These are phyloP conservation scores for Oryzias celebensis DNA, from an alignment of 2,113 vertebrate genomes.

Conservation along the genomic window DNA sequence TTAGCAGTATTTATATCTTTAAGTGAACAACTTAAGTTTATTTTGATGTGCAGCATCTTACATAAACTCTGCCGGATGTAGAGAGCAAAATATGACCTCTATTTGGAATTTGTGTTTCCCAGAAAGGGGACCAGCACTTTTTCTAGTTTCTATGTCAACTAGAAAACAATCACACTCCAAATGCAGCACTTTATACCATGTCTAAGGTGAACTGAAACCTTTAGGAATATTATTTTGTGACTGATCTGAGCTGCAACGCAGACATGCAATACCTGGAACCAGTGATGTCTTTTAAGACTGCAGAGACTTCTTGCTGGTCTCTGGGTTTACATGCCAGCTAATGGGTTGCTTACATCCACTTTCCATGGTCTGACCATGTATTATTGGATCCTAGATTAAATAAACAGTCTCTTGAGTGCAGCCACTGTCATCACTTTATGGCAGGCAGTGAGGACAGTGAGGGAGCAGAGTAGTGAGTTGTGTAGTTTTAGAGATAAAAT, in stretches of 20 bases:
- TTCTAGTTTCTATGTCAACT: too few relatives aligned
- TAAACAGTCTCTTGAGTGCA: conserved; percentile 35
- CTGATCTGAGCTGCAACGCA: conserved; percentile 28
- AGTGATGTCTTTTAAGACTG: conserved; percentile 19
- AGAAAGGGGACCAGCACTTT: too few relatives aligned
- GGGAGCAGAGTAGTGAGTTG: conserved; percentile 6
- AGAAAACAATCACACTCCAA: too few relatives aligned
- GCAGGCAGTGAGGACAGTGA: conserved; percentile 25
- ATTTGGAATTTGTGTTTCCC: too few relatives aligned
- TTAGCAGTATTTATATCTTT: too few relatives aligned
- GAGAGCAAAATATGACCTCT: too few relatives aligned
- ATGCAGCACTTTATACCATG: neutral
- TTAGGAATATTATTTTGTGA: conserved; percentile 19
- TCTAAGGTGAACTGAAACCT: conserved; percentile 9
- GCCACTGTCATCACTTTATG: conserved; percentile 30
- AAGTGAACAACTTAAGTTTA: too few relatives aligned
- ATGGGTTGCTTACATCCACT: conserved; percentile 40
- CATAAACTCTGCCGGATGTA: too few relatives aligned
- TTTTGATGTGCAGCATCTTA: too few relatives aligned
- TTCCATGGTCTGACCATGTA: conserved; percentile 13
- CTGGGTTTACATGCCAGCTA: conserved; percentile 44
- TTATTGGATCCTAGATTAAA: conserved; percentile 33
- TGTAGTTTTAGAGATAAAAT: conserved; percentile 36
- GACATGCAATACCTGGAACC: conserved; percentile 27
- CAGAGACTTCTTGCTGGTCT: conserved; percentile 19